Evolutionary conservation across 2,888 invertebrate genomes (phyloP), one percentile per base, ranked within the genome.

Genomic region (Euplexia lucipara): DNA sequence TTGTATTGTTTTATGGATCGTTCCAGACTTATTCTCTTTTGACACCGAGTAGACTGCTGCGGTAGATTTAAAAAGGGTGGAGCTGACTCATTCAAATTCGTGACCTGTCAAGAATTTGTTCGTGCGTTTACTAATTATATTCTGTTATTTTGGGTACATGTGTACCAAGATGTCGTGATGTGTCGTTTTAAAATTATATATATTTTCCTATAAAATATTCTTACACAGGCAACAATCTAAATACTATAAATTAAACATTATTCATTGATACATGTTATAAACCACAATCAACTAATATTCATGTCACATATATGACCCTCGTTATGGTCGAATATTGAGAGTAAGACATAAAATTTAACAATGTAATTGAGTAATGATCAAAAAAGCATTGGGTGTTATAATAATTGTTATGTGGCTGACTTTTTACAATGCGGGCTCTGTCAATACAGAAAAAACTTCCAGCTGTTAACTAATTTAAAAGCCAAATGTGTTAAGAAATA

Each of bases 331-430:
- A 71, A 68, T 70, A 81, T 74, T 70, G 83, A 83, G 85, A 92
- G 82, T 90, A 86, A 93, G 90, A 90, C 88, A 90, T 91, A 88
- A 91, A 91, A 88, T 82, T 90, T 89, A 91, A 91, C 89, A 85
- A 81, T 75, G 84, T 91, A 91, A 92, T 92, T 91, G 90, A 85
- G 86, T 89, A 89, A 90, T 89, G 88, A 91, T 88, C 84, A 83
- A 89, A 89, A 88, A 89, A 85, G 85, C 87, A 87, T 86, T 89
- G 78, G 88, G 81, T 92, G 94, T 94, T 92, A 93, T 86, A 90
- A 86, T 91, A 94, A 93, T 92, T 94, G 91, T 93, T 93, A 92
- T 94, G 93, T 93, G 86, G 90, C 90, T 83, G 85, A 87, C 87
- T 87, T 83, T 84, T 88, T 86, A 88, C 83, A 83, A 94, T 94